Conservation (phyloP, 2,888 invertebrate species). For the Meteorus colon region DNA sequence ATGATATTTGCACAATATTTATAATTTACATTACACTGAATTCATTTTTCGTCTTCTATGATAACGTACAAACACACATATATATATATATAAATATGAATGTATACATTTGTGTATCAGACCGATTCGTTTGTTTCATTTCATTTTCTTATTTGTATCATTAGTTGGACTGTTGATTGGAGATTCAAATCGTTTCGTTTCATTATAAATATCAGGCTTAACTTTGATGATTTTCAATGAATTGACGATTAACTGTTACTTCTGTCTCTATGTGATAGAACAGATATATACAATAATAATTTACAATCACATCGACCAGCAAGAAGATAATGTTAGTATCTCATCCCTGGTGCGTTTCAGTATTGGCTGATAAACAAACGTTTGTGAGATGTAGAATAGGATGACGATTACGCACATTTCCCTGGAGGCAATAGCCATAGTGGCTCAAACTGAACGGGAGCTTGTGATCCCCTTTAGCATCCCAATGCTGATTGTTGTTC, state of each 20-base stretch:
- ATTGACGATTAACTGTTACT: background rate
- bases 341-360: slow-evolving; percentile 24
- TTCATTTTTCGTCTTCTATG: slow-evolving; percentile 61
- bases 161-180: too few species aligned
- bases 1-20: slow-evolving; percentile 70
- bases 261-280: background rate
- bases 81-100: too few species aligned
- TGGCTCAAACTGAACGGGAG: slow-evolving; percentile 53
- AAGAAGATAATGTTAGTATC: background rate
- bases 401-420: slow-evolving; percentile 72
- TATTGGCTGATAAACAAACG: slow-evolving; percentile 42
- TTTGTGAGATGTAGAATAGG: slow-evolving; percentile 60
- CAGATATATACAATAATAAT: background rate
- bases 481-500: slow-evolving; percentile 27
- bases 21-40: slow-evolving; percentile 70
- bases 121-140: slow-evolving; percentile 43
- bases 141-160: background rate
- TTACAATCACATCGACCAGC: background rate
- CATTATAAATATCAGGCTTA: too few species aligned
- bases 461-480: slow-evolving; percentile 43
- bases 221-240: too few species aligned
- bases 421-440: slow-evolving; percentile 59
- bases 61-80: background rate
- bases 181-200: too few species aligned
- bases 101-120: too few species aligned